Evolutionary conservation across 2,888 invertebrate species (phyloP), one percentile per base, ranked within the genome.

Genomic region (Yponomeuta plumbellus): DNA sequence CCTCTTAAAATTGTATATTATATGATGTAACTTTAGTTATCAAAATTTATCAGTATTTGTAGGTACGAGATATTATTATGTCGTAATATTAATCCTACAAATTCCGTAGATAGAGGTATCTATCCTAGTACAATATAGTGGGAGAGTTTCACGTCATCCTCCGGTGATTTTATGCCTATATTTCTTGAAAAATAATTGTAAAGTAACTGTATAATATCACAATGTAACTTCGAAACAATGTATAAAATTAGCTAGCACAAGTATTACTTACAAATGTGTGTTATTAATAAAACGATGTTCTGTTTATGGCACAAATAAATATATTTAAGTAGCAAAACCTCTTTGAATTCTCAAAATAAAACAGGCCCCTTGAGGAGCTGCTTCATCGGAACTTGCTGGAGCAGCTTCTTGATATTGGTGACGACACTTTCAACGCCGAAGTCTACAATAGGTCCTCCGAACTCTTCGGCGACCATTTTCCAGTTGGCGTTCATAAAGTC

Each of bases 401-500:
- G 72, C n/a, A 85, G 69, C 57, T 72, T 75, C 64, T 71, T 76
- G 1, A 86, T 34, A 64, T 80, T 85, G 21, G 70, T 74, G 66
- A 82, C 70, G 1, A 85, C 73, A 2, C 75, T 71, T 1, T 70
- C 68, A 0, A 80, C 72, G 13, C 82, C 85, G 62, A 70, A 84
- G 6, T 85, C 77, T 0, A 87, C 77, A 39, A 87, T 74, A 0
- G 85, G 86, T 21, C 77, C 77, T 4, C 86, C 86, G 56, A 86
- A 85, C 69, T 86, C 84, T 20, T 85, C 80, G 8, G 83, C 83
- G 0, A 86, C 76, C 73, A 81, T 68, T 11, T 69, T 75, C 85
- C 86, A 87, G 70, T 86, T 84, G 61, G 70, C 70, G 67, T 86
- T 86, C 79, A 86, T 80, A 67, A 86, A 86, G 2, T 79, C 74